Conservation (phyloP, 2,888 invertebrate species). For the Macaria notata region DNA sequence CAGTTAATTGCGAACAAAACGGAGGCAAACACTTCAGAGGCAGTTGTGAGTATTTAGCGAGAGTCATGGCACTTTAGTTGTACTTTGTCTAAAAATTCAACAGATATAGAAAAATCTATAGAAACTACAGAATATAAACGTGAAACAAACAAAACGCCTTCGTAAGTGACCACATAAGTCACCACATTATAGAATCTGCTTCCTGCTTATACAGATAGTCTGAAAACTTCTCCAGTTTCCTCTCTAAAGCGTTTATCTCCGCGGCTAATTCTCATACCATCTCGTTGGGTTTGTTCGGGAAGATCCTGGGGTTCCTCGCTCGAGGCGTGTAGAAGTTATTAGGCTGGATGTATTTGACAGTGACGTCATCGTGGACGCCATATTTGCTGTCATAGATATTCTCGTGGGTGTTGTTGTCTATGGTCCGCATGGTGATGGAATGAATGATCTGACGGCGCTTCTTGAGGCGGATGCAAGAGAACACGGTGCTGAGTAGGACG, state of each 20-base stretch:
- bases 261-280: constrained; percentile 81
- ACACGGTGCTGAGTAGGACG: constrained; percentile 86
- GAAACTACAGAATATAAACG: neutral
- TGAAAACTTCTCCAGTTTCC: constrained; percentile 74
- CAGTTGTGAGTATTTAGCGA: constrained; percentile 11
- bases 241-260: constrained; percentile 81
- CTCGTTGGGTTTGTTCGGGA: constrained; percentile 72
- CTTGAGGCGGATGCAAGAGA: constrained; percentile 86
- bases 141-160: no score
- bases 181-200: constrained; percentile 85
- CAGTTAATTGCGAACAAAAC: constrained; percentile 21
- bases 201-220: constrained; percentile 78
- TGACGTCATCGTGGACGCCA: constrained; percentile 60
- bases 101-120: neutral
- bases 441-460: constrained; percentile 74
- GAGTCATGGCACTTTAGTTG: constrained; percentile 28
- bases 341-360: constrained; percentile 73
- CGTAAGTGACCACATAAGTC: constrained; percentile 19
- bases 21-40: constrained; percentile 67
- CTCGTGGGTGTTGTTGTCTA: constrained; percentile 64
- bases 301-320: constrained; percentile 71
- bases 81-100: neutral
- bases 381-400: constrained; percentile 69
- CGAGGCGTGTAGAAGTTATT: constrained; percentile 77
- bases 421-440: constrained; percentile 62